These are phyloP conservation scores for Euplexia lucipara DNA, from an alignment of 2,888 invertebrate genomes.

Conservation along the genomic window DNA sequence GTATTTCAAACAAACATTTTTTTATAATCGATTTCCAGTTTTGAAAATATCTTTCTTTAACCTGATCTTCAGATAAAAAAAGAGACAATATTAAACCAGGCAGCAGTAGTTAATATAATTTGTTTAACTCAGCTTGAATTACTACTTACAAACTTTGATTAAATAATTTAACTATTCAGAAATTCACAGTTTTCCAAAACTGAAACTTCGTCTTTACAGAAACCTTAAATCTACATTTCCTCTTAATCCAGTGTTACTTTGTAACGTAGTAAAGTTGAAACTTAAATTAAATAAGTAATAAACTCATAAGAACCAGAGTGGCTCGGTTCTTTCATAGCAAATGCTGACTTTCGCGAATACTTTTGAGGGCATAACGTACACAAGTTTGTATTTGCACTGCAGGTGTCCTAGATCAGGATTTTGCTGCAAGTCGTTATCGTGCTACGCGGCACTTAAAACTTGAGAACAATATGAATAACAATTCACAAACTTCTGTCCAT, in stretches of 20 bases:
- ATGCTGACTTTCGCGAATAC: constrained; percentile 5
- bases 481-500: constrained; percentile 41
- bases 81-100: too few species aligned
- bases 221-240: constrained; percentile 35
- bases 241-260: constrained; percentile 15
- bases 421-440: constrained; percentile 24
- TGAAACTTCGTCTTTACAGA: constrained; percentile 14
- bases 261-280: constrained; percentile 26
- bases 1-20: too few species aligned
- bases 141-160: background rate
- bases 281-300: constrained; percentile 39
- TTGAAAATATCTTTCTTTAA: too few species aligned
- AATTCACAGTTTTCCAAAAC: constrained; percentile 9
- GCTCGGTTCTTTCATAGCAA: background rate
- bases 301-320: background rate
- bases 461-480: constrained; percentile 45
- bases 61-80: too few species aligned
- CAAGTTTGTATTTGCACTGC: constrained; percentile 34
- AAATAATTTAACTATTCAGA: constrained; percentile 1
- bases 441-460: constrained; percentile 41
- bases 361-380: constrained; percentile 23
- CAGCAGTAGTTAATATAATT: too few species aligned
- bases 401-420: constrained; percentile 39
- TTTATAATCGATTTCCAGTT: too few species aligned
- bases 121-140: background rate